phyloP scores from a whole-genome alignment of 1,140 invertebrate species.

The Battus philenor region DNA sequence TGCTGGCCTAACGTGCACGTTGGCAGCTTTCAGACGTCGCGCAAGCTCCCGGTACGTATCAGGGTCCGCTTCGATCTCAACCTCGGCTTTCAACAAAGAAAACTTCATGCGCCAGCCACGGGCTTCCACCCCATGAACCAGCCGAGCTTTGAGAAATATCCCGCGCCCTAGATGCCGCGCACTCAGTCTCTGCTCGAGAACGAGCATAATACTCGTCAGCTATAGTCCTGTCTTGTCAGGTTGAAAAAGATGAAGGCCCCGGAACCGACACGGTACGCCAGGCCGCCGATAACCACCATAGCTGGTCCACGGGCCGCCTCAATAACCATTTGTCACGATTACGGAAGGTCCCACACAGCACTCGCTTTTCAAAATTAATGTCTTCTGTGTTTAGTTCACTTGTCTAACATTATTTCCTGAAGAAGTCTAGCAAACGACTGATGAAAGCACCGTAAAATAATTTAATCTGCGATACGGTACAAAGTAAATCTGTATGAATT shows the following conservation, averaged over 20 bases:
- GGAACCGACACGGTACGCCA: slow-evolving; percentile 44
- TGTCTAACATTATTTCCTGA: slow-evolving; percentile 63
- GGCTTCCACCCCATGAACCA: slow-evolving; percentile 57
- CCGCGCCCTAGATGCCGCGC: slow-evolving; percentile 55
- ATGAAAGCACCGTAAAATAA: background rate
- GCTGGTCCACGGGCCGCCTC: slow-evolving; percentile 44
- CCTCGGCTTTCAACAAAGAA: slow-evolving; percentile 55
- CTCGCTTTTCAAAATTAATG: slow-evolving; percentile 14
- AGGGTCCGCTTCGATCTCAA: slow-evolving; percentile 61
- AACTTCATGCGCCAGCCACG: slow-evolving; percentile 68
- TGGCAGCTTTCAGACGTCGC: slow-evolving; percentile 46
- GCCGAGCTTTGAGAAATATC: slow-evolving; percentile 45
- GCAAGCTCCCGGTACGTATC: slow-evolving; percentile 55
- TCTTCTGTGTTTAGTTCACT: slow-evolving; percentile 39
- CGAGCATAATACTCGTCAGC: slow-evolving; percentile 72
- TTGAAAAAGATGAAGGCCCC: slow-evolving; percentile 68
- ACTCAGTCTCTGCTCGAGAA: slow-evolving; percentile 67
- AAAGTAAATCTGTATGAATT: slow-evolving; percentile 4
- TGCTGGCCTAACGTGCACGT: slow-evolving; percentile 51
- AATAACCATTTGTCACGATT: slow-evolving; percentile 60
- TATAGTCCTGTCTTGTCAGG: slow-evolving; percentile 67
- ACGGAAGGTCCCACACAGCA: slow-evolving; percentile 26
- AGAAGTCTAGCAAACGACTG: background rate
- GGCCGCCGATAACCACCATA: slow-evolving; percentile 57
- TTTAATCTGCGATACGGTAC: slow-evolving; percentile 5